These are phyloP conservation scores for Cacatua alba DNA, from an alignment of 2,113 vertebrate genomes.

Conservation along the genomic window DNA sequence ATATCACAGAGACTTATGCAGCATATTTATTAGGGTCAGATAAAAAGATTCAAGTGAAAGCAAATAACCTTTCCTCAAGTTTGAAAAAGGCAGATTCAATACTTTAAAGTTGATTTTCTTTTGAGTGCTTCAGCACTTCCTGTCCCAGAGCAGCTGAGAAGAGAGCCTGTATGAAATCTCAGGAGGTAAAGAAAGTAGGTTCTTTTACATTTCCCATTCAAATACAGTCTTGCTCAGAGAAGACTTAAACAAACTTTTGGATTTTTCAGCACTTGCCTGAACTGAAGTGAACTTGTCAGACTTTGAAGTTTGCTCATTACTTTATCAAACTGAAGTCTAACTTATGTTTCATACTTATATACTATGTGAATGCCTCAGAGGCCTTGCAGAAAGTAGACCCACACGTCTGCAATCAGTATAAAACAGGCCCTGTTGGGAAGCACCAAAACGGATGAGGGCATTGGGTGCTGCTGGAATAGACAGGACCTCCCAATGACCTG, in stretches of 20 bases:
- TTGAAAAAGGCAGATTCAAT: neutral
- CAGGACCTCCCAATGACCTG: accelerated
- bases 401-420: accelerated
- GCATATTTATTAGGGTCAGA: neutral
- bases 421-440: neutral
- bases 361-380: neutral
- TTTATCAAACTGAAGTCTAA: neutral
- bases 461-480: accelerated
- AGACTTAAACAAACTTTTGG: neutral
- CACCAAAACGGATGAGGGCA: accelerated
- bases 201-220: neutral
- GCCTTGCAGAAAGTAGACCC: neutral
- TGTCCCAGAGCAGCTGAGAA: neutral
- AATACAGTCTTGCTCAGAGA: neutral
- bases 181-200: neutral
- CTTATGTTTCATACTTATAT: neutral
- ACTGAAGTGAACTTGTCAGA: neutral
- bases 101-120: neutral
- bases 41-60: neutral
- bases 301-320: conserved; percentile 6
- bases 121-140: neutral
- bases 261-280: neutral
- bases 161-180: neutral
- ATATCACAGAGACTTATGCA: neutral
- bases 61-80: neutral